Conservation (phyloP, 2,797 vertebrate genomes). For the Chaunax sp. region DNA sequence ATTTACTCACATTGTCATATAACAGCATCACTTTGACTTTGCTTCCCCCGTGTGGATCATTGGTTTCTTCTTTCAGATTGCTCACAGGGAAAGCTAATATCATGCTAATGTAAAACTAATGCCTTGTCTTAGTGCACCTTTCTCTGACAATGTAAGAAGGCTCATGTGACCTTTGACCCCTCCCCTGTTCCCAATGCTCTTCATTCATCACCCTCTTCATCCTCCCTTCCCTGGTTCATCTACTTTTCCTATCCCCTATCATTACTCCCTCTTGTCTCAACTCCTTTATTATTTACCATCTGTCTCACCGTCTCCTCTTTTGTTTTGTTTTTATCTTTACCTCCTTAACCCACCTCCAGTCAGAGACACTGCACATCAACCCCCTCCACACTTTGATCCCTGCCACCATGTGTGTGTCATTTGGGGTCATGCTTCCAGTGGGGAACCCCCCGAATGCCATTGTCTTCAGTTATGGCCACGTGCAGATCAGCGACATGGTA, state of each 20-base stretch:
- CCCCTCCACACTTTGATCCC: constrained; percentile 97
- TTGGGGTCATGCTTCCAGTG: constrained; percentile 98
- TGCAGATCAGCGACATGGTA: constrained; percentile 98
- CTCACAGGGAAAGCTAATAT: too few species aligned
- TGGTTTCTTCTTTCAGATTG: too few species aligned
- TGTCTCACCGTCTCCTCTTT: not conserved
- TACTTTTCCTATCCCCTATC: not conserved
- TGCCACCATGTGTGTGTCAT: constrained; percentile 97
- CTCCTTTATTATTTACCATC: too few species aligned
- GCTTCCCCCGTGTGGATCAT: too few species aligned
- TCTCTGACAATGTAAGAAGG: too few species aligned
- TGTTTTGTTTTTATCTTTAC: constrained; percentile 11
- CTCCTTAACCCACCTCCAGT: constrained; percentile 78
- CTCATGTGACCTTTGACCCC: not conserved
- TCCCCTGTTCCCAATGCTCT: not conserved
- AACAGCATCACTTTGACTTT: too few species aligned
- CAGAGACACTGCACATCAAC: constrained; percentile 94
- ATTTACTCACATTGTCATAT: too few species aligned
- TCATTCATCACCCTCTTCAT: not conserved
- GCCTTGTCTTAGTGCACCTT: too few species aligned
- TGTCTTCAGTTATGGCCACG: constrained; percentile 97
- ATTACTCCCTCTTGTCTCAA: not conserved
- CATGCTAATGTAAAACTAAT: too few species aligned
- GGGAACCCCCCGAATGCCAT: constrained; percentile 99
- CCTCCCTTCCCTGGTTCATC: too few species aligned